Conservation (phyloP, 1,140 invertebrate genomes). For the Macrobrachium nipponense region DNA sequence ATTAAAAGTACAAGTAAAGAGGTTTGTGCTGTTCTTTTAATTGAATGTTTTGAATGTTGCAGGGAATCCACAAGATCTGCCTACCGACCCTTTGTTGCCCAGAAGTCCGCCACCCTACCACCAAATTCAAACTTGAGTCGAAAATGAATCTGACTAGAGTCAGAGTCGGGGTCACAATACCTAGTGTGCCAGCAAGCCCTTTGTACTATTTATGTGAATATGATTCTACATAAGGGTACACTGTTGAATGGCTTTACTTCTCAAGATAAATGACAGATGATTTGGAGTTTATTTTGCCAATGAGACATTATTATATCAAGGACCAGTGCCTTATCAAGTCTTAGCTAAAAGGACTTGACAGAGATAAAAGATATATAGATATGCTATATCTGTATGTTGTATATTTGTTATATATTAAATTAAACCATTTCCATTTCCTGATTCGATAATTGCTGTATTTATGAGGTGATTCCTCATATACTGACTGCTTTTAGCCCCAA, state of each 20-base stretch:
- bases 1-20: too few species aligned
- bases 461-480: too few species aligned
- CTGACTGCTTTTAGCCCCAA: too few species aligned
- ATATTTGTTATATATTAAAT: too few species aligned
- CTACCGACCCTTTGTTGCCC: slow-evolving; percentile 66
- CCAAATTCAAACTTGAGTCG: slow-evolving; percentile 65
- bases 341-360: background rate
- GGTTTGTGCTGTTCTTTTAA: background rate
- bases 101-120: slow-evolving; percentile 70
- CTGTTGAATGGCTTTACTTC: too few species aligned
- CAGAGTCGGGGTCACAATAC: background rate
- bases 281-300: background rate
- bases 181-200: background rate
- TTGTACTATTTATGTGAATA: background rate
- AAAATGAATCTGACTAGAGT: too few species aligned
- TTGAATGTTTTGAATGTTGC: slow-evolving; percentile 37
- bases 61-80: slow-evolving; percentile 65
- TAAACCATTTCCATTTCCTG: too few species aligned
- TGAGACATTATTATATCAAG: slow-evolving; percentile 11
- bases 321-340: slow-evolving; percentile 51
- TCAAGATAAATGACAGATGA: background rate
- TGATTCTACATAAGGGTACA: background rate
- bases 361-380: background rate
- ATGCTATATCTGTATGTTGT: too few species aligned
- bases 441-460: too few species aligned